These are phyloP conservation scores for Argynnis bischoffii DNA, from an alignment of 2,888 invertebrate species.

Conservation along the genomic window DNA sequence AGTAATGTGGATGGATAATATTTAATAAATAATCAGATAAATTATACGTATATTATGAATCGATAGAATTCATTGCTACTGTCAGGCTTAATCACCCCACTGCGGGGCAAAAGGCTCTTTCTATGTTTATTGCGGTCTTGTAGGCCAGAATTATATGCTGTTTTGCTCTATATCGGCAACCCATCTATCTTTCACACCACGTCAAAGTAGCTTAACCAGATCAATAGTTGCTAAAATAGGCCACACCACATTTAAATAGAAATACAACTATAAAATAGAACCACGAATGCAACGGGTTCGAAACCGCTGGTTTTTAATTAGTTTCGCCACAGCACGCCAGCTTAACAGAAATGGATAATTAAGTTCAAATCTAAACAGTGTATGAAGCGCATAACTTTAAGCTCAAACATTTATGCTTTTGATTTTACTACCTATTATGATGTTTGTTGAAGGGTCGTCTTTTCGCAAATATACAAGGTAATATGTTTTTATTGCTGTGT, in stretches of 20 bases:
- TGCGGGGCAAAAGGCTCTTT: too few species aligned
- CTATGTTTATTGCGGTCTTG: too few species aligned
- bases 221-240: slow-evolving; percentile 12
- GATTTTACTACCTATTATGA: neutral
- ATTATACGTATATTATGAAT: too few species aligned
- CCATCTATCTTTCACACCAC: neutral
- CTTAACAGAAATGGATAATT: slow-evolving; percentile 20
- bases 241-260: slow-evolving; percentile 10
- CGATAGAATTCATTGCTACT: too few species aligned
- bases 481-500: too few species aligned
- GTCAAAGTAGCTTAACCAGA: slow-evolving; percentile 5
- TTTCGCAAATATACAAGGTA: too few species aligned
- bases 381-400: slow-evolving; percentile 10
- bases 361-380: slow-evolving; percentile 13
- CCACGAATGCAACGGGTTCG: slow-evolving; percentile 20
- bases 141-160: too few species aligned
- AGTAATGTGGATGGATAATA: too few species aligned
- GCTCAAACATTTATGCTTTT: neutral
- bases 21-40: too few species aligned
- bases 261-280: slow-evolving; percentile 10
- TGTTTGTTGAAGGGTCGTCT: neutral
- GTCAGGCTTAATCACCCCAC: too few species aligned
- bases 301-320: slow-evolving; percentile 24
- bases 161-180: neutral
- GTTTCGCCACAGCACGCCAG: slow-evolving; percentile 13